These are phyloP conservation scores for Thaleichthys pacificus DNA, from an alignment of 2,797 vertebrate genomes.

Conservation along the genomic window DNA sequence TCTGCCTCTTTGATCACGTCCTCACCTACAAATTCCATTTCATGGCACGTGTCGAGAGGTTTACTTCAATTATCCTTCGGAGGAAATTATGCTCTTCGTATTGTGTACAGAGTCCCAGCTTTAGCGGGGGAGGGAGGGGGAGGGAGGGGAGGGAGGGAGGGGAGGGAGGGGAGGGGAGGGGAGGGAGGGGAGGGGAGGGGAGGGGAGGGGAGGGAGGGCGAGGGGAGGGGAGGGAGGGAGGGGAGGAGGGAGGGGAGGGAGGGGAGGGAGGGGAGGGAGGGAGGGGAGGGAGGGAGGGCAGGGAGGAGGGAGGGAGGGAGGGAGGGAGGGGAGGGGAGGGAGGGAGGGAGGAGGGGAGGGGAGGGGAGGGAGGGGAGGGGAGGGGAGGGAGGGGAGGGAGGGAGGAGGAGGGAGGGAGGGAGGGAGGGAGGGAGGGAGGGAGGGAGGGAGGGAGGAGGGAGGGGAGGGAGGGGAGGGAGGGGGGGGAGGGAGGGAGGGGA, in stretches of 20 bases:
- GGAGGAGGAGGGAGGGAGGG: not conserved
- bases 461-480: not conserved
- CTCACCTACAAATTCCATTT: too few species aligned
- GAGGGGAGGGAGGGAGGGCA: slow-evolving; percentile 8
- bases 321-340: too few species aligned
- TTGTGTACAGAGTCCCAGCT: not conserved
- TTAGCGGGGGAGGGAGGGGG: not conserved
- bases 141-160: not conserved
- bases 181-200: too few species aligned
- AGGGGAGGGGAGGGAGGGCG: not conserved
- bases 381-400: not conserved
- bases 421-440: too few species aligned
- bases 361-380: not conserved
- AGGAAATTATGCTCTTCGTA: too few species aligned
- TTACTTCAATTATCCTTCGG: too few species aligned
- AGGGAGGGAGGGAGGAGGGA: too few species aligned
- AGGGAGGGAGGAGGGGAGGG: slow-evolving; percentile 6
- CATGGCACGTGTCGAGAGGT: too few species aligned
- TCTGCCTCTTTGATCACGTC: too few species aligned
- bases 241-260: not conserved
- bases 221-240: not conserved
- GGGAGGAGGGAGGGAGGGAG: not conserved
- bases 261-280: slow-evolving; percentile 10
- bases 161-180: not conserved
- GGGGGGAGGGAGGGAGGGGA: not conserved